Conservation (phyloP, 2,797 vertebrate species). For the Lithobates sylvaticus region DNA sequence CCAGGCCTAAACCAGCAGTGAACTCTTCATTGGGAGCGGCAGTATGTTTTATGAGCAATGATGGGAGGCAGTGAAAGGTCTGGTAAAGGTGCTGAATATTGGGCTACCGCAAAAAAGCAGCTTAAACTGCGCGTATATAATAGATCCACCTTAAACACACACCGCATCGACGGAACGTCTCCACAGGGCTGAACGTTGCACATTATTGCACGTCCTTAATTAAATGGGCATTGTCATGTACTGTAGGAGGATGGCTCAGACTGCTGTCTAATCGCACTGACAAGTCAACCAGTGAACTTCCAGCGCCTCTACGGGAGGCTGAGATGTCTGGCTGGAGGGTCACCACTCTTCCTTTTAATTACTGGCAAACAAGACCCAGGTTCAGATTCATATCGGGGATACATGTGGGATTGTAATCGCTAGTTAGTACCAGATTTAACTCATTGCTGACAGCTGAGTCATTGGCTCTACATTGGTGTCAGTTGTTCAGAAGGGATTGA, state of each 20-base stretch:
- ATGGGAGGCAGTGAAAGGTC: background rate
- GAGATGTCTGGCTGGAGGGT: slow-evolving; percentile 3
- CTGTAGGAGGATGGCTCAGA: background rate
- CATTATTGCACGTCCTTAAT: background rate
- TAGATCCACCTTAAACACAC: background rate
- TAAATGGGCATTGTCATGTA: background rate
- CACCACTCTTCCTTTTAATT: background rate
- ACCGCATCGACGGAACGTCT: background rate
- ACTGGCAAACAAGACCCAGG: too few relatives aligned
- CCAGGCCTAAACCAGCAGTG: background rate
- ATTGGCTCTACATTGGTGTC: too few relatives aligned
- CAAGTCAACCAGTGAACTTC: slow-evolving; percentile 1
- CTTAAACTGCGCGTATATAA: too few relatives aligned
- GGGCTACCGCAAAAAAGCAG: too few relatives aligned
- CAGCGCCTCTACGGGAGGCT: slow-evolving; percentile 2
- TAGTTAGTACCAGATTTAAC: too few relatives aligned
- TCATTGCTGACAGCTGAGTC: too few relatives aligned
- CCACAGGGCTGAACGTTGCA: background rate
- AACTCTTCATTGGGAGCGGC: background rate
- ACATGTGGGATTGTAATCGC: too few relatives aligned
- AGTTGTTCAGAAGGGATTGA: too few relatives aligned
- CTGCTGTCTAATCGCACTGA: slow-evolving; percentile 4
- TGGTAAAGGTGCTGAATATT: background rate
- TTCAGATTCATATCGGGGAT: too few relatives aligned
- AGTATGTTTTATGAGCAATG: background rate